phyloP scores from a whole-genome alignment of 2,113 vertebrate genomes.

The Trachemys scripta region DNA sequence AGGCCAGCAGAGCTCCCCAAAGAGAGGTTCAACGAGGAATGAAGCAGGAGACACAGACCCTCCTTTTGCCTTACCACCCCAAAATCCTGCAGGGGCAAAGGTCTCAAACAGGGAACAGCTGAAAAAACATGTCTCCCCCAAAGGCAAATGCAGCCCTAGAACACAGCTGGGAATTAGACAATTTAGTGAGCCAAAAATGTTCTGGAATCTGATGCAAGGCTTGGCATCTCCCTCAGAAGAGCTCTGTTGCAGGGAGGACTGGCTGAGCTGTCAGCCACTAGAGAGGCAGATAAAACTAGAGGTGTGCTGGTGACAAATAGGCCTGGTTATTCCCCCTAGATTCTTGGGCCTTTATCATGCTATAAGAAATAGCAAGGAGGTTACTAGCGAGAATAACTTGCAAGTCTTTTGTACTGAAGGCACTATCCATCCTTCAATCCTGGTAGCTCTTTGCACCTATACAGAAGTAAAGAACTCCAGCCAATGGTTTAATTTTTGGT shows the following conservation, averaged over 20 bases:
- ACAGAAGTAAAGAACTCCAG: not conserved
- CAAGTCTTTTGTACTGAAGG: not conserved
- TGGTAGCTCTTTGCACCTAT: too few relatives aligned
- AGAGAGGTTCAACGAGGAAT: not conserved
- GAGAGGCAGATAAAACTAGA: not conserved
- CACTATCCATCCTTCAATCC: not conserved
- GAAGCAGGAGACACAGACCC: not conserved
- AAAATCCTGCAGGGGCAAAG: not conserved
- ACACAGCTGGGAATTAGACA: not conserved
- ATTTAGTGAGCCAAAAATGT: not conserved
- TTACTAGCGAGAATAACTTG: conserved; percentile 20
- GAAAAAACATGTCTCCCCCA: not conserved
- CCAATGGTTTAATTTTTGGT: not conserved
- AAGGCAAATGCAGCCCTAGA: not conserved
- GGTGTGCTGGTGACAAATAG: not conserved
- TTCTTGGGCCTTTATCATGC: conserved; percentile 17
- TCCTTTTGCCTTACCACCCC: not conserved
- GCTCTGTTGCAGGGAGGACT: not conserved
- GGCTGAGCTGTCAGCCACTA: not conserved
- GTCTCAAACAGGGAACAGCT: not conserved
- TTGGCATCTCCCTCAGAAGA: not conserved
- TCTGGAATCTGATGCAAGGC: not conserved
- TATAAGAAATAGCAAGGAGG: not conserved
- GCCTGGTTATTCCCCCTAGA: not conserved
- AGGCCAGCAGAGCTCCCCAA: not conserved